Evolutionary conservation across 1,140 invertebrate species (phyloP).

Genomic region (Lordiphosa stackelbergi): DNA sequence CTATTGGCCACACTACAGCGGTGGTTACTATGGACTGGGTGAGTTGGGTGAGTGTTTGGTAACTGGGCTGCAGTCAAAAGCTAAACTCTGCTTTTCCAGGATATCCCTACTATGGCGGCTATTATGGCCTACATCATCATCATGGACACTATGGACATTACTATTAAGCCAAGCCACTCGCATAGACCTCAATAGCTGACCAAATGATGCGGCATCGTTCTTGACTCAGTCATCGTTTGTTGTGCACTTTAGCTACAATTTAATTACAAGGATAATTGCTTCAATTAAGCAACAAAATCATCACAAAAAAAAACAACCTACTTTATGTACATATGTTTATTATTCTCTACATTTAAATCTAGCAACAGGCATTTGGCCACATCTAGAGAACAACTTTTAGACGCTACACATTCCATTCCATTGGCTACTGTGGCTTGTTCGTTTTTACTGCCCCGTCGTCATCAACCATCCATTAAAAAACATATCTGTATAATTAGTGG

Average conservation of each 20-base stretch:
- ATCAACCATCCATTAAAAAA: constrained; percentile 7
- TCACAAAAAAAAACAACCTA: constrained; percentile 42
- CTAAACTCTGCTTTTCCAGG: constrained; percentile 22
- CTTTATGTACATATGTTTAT: constrained; percentile 30
- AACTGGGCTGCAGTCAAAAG: neutral
- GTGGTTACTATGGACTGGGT: constrained; percentile 62
- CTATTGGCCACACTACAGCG: constrained; percentile 44
- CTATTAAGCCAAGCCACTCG: constrained; percentile 29
- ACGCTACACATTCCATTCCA: constrained; percentile 1
- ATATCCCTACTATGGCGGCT: constrained; percentile 73
- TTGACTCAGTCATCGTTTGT: constrained; percentile 31
- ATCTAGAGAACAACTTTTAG: constrained; percentile 4
- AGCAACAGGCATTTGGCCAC: constrained; percentile 7
- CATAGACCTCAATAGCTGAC: constrained; percentile 34
- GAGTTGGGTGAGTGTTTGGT: constrained; percentile 28
- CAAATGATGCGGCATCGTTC: constrained; percentile 43
- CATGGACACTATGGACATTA: constrained; percentile 71
- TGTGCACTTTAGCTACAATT: constrained; percentile 47
- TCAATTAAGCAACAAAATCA: constrained; percentile 62
- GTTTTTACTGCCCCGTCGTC: constrained; percentile 11
- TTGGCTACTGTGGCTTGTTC: constrained; percentile 38
- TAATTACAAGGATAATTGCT: constrained; percentile 66
- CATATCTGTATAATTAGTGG: constrained; percentile 13
- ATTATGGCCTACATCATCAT: constrained; percentile 64
- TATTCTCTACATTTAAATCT: constrained; percentile 30